Percentiles rank a stretch among this genome's conserved stretches.
Conservation (phyloP, 2,797 vertebrate genomes). For the Myripristis jacobus region DNA sequence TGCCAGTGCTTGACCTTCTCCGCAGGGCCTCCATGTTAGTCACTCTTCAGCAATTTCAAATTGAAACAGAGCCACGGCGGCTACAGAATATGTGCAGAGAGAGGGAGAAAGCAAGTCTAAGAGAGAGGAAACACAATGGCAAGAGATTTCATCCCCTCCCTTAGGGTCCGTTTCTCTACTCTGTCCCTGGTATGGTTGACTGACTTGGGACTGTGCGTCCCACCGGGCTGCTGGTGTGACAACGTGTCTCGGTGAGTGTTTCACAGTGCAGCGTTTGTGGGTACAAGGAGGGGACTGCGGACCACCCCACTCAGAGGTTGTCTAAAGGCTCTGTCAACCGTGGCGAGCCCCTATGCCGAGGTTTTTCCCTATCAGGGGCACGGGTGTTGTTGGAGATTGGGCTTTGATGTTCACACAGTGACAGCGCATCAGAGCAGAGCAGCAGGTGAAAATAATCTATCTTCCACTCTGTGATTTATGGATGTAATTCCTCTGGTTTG, state of each 20-base stretch:
- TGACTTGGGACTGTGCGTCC: slow-evolving; percentile 29
- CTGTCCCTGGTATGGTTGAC: slow-evolving; percentile 20
- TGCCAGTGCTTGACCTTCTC: slow-evolving; percentile 78
- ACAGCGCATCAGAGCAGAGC: slow-evolving; percentile 50
- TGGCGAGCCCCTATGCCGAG: slow-evolving; percentile 16
- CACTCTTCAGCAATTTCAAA: slow-evolving; percentile 74
- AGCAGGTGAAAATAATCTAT: slow-evolving; percentile 65
- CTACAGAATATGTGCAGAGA: slow-evolving; percentile 40
- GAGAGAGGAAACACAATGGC: slow-evolving; percentile 25
- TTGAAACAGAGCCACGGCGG: slow-evolving; percentile 64
- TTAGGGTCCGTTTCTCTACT: slow-evolving; percentile 1
- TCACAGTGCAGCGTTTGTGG: slow-evolving; percentile 33
- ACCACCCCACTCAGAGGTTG: slow-evolving; percentile 27
- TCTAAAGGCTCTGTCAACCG: slow-evolving; percentile 52
- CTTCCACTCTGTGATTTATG: slow-evolving; percentile 50
- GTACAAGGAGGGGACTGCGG: slow-evolving; percentile 29
- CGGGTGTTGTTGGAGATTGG: slow-evolving; percentile 30
- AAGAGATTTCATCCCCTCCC: slow-evolving; percentile 21
- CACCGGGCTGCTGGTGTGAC: slow-evolving; percentile 21
- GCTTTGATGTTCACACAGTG: slow-evolving; percentile 48
- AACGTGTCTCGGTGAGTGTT: slow-evolving; percentile 24
- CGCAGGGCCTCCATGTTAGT: slow-evolving; percentile 66
- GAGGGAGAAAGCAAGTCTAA: slow-evolving; percentile 14
- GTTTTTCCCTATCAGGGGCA: slow-evolving; percentile 41
- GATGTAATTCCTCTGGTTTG: slow-evolving; percentile 47